phyloP scores from a whole-genome alignment of 1,140 invertebrate genomes.

The Drosophila mojavensis region DNA sequence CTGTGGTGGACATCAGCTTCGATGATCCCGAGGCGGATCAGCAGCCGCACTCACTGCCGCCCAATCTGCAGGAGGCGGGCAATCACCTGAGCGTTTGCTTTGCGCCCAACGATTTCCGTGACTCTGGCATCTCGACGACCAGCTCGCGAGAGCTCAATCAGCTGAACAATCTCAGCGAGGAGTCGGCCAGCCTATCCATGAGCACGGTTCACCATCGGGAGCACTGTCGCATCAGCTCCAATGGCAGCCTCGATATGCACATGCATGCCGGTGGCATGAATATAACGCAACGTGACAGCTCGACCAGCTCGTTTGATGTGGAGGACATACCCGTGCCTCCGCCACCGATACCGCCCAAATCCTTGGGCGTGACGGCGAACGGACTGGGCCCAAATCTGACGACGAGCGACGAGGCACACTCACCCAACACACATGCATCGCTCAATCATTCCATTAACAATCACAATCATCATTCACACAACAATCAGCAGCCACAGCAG shows the following conservation, averaged over 20 bases:
- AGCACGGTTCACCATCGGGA: slow-evolving; percentile 76
- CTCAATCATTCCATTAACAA: slow-evolving; percentile 73
- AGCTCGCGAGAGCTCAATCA: slow-evolving; percentile 79
- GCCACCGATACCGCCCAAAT: slow-evolving; percentile 80
- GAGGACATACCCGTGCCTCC: slow-evolving; percentile 77
- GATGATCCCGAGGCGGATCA: slow-evolving; percentile 82
- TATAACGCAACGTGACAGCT: slow-evolving; percentile 76
- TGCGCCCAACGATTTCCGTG: slow-evolving; percentile 78
- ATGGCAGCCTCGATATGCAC: slow-evolving; percentile 69
- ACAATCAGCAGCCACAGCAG: slow-evolving; percentile 47
- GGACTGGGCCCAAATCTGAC: slow-evolving; percentile 27
- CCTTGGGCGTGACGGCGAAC: slow-evolving; percentile 62
- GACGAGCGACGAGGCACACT: slow-evolving; percentile 55
- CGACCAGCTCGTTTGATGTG: slow-evolving; percentile 74
- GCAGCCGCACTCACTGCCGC: slow-evolving; percentile 72
- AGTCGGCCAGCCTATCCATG: slow-evolving; percentile 64
- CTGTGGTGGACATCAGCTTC: slow-evolving; percentile 81
- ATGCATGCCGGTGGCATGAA: slow-evolving; percentile 55
- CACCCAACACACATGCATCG: slow-evolving; percentile 60
- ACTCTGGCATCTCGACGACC: slow-evolving; percentile 82
- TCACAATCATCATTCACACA: slow-evolving; percentile 45
- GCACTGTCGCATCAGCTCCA: slow-evolving; percentile 73
- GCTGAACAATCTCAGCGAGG: slow-evolving; percentile 77
- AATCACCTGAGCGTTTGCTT: slow-evolving; percentile 62
- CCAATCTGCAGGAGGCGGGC: slow-evolving; percentile 60